Evolutionary conservation across 1,140 invertebrate genomes (phyloP).

Genomic region (Pinna nobilis): DNA sequence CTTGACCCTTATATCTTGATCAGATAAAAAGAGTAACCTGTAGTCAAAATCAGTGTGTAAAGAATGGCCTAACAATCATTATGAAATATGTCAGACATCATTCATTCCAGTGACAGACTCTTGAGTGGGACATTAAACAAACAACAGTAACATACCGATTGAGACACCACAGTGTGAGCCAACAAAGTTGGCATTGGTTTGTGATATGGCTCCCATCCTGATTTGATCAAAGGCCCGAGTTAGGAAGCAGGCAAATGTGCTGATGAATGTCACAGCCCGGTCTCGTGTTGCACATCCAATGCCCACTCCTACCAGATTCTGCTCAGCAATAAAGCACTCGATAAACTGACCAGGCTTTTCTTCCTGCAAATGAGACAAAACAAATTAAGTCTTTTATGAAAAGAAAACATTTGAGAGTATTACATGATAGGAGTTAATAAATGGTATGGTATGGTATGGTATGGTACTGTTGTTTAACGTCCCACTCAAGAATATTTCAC

Average conservation of each 20-base stretch:
- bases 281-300: conserved; percentile 92
- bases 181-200: conserved; percentile 97
- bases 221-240: conserved; percentile 96
- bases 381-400: neutral
- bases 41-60: no score
- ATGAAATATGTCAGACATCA: no score
- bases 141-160: conserved; percentile 76
- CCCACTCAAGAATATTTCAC: no score
- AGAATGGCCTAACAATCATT: no score
- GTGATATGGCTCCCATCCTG: conserved; percentile 99
- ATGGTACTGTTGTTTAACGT: no score
- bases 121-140: conserved; percentile 1
- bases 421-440: no score
- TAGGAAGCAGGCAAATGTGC: conserved; percentile 99
- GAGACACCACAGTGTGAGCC: conserved; percentile 97
- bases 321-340: conserved; percentile 99
- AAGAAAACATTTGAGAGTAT: neutral
- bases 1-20: no score
- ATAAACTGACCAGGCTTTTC: conserved; percentile 85
- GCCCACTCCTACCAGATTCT: conserved; percentile 97
- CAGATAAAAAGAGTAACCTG: no score
- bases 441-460: no score
- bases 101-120: no score
- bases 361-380: conserved; percentile 54
- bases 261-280: conserved; percentile 92